A percentile compares a stretch with the other conserved stretches of the same genome.
Conservation (phyloP, 53 echinoderm and acorn worm genomes). For the Stichopus horrens region DNA sequence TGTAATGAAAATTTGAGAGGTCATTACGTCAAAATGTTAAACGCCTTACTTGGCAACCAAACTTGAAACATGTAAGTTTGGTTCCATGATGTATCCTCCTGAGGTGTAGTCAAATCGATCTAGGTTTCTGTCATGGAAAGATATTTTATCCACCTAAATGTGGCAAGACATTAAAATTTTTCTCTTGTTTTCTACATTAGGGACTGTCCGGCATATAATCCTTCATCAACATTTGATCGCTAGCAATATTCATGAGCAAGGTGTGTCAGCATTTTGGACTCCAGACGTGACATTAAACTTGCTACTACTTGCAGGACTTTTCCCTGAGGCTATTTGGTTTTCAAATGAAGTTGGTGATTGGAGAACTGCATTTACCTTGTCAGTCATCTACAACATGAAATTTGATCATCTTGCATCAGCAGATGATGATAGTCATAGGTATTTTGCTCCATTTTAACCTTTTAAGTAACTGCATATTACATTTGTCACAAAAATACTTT, state of each 20-base stretch:
- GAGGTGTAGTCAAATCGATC: too few relatives aligned
- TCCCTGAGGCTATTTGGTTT: conserved; percentile 92
- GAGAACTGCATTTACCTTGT: conserved; percentile 88
- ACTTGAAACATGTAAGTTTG: too few relatives aligned
- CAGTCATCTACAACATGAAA: conserved; percentile 58
- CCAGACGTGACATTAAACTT: conserved; percentile 81
- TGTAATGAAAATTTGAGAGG: too few relatives aligned
- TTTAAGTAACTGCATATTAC: too few relatives aligned
- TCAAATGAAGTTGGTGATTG: conserved; percentile 87
- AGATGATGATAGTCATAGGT: conserved; percentile 32
- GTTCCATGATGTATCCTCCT: too few relatives aligned
- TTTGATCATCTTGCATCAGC: conserved; percentile 26
- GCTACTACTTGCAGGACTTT: conserved; percentile 79
- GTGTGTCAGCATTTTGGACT: conserved; percentile 86
- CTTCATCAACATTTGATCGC: conserved; percentile 72
- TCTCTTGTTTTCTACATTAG: not conserved
- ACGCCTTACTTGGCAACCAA: too few relatives aligned
- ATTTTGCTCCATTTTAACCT: not conserved
- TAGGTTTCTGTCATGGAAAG: too few relatives aligned
- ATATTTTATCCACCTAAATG: too few relatives aligned
- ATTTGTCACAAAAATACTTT: too few relatives aligned
- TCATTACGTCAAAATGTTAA: too few relatives aligned
- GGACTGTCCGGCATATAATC: conserved; percentile 51
- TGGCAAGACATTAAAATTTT: not conserved
- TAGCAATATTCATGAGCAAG: conserved; percentile 67